These are phyloP conservation scores for Drosophila paracracens DNA, from an alignment of 2,888 invertebrate genomes.

Conservation along the genomic window DNA sequence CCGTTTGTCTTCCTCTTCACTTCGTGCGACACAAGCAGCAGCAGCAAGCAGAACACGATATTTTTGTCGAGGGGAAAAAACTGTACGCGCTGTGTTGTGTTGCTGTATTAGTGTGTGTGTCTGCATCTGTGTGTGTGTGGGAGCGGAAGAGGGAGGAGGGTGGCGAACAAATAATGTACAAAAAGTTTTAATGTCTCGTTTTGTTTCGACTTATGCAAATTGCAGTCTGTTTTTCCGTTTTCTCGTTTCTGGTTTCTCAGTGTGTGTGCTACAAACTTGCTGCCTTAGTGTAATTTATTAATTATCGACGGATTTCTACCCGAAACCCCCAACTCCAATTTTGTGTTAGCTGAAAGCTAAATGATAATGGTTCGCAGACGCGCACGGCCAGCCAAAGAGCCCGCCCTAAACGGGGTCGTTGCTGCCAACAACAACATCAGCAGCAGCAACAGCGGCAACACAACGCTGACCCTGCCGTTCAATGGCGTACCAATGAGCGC, in stretches of 20 bases:
- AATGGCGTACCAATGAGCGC: conserved; percentile 46
- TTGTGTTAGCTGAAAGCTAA: conserved; percentile 30
- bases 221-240: conserved; percentile 60
- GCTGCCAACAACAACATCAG: conserved; percentile 10
- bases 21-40: conserved; percentile 66
- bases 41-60: conserved; percentile 66
- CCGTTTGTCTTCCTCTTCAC: conserved; percentile 63
- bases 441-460: conserved; percentile 2
- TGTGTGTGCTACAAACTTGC: conserved; percentile 49
- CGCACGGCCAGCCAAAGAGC: conserved; percentile 67
- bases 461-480: conserved; percentile 36
- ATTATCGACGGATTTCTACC: conserved; percentile 39
- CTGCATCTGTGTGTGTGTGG: conserved; percentile 22
- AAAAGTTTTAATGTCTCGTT: conserved; percentile 64
- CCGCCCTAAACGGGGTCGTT: conserved; percentile 43
- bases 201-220: conserved; percentile 64
- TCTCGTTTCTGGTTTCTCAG: conserved; percentile 28
- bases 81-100: conserved; percentile 63
- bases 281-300: conserved; percentile 55
- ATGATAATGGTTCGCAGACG: conserved; percentile 82
- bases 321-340: conserved; percentile 5
- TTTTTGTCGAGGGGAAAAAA: conserved; percentile 76
- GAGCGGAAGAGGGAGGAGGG: conserved; percentile 32
- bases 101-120: not conserved
- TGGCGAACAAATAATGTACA: conserved; percentile 36